Percentiles rank a stretch among this genome's conserved stretches.
Conservation (phyloP, 2,888 invertebrate genomes). For the Stratiomys singularior region DNA sequence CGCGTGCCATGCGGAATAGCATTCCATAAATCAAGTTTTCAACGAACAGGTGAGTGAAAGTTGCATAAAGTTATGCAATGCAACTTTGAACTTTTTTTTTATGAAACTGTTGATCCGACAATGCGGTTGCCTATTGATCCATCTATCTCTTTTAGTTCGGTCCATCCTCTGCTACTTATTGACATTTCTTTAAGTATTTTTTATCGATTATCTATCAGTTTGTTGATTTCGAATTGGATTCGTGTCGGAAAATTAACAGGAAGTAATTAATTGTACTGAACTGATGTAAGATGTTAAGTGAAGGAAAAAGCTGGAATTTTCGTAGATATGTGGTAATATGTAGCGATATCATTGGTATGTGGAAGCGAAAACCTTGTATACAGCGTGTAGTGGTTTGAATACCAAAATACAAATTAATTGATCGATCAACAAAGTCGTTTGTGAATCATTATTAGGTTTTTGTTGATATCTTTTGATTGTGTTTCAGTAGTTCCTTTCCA, state of each 20-base stretch:
- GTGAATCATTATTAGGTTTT: too few species aligned
- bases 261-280: not conserved
- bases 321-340: too few species aligned
- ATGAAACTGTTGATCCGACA: not conserved
- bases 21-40: constrained; percentile 30
- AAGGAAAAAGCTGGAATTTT: too few species aligned
- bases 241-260: not conserved
- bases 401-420: too few species aligned
- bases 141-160: not conserved
- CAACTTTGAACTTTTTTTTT: not conserved
- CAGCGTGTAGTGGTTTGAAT: too few species aligned
- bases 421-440: too few species aligned
- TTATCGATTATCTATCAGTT: not conserved
- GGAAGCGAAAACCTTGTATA: too few species aligned
- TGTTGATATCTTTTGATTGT: too few species aligned
- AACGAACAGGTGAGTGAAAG: constrained; percentile 39
- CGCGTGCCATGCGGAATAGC: constrained; percentile 26
- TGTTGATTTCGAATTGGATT: not conserved
- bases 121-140: not conserved
- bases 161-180: not conserved
- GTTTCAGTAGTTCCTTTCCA: too few species aligned
- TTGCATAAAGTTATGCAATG: constrained; percentile 32
- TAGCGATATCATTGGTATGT: too few species aligned
- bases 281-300: not conserved
- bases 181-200: not conserved